Conservation (phyloP, 2,113 vertebrate species). For the Entomyzon cyanotis region DNA sequence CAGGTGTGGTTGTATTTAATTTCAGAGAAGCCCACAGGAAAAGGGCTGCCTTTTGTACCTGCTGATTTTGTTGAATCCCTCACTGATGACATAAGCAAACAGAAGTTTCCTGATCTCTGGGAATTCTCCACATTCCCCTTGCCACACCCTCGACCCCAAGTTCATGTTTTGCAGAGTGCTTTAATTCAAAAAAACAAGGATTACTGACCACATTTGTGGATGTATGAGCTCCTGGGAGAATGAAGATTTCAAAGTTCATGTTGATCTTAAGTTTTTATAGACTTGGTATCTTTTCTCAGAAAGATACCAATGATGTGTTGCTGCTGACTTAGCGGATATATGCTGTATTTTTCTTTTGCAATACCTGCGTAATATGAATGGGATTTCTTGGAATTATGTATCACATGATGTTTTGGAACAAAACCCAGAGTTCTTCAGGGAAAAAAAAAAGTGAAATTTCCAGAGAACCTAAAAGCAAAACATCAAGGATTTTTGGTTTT, state of each 20-base stretch:
- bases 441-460: background rate
- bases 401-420: slow-evolving; percentile 35
- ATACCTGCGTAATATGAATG: background rate
- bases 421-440: background rate
- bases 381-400: background rate
- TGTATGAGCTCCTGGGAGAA: slow-evolving; percentile 12
- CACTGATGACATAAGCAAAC: slow-evolving; percentile 5
- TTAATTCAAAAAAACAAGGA: slow-evolving; percentile 46
- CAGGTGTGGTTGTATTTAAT: background rate
- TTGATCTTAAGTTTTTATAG: slow-evolving; percentile 58
- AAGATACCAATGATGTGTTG: slow-evolving; percentile 39
- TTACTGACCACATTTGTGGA: background rate
- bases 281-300: slow-evolving; percentile 44
- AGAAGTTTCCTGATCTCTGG: slow-evolving; percentile 27
- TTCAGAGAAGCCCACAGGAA: background rate
- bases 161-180: slow-evolving; percentile 45
- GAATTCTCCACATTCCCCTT: slow-evolving; percentile 34
- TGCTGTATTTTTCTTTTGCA: slow-evolving; percentile 7
- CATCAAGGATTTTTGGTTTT: background rate
- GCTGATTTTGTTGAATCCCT: slow-evolving; percentile 11
- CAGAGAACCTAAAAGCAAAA: background rate
- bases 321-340: slow-evolving; percentile 5
- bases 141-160: slow-evolving; percentile 42
- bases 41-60: background rate
- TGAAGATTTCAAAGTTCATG: slow-evolving; percentile 58